Evolutionary conservation across 2,113 vertebrate genomes (phyloP).

Genomic region (Entomyzon cyanotis): DNA sequence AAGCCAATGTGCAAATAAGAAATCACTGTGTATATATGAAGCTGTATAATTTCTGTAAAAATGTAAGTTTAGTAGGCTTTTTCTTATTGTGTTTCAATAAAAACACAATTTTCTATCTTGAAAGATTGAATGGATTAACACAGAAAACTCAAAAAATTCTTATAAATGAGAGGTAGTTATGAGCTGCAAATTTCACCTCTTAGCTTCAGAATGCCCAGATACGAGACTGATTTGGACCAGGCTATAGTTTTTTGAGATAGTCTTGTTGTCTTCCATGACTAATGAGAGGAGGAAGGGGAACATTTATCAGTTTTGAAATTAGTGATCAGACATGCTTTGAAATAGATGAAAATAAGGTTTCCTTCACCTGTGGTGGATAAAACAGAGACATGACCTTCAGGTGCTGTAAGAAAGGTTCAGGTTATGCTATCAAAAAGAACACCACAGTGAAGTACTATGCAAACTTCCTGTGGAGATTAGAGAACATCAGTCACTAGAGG

Average conservation of each 20-base stretch:
- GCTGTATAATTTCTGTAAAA: not conserved
- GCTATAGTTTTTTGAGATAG: not conserved
- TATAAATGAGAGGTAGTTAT: not conserved
- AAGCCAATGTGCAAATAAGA: not conserved
- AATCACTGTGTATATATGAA: not conserved
- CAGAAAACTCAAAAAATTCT: not conserved
- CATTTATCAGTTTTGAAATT: not conserved
- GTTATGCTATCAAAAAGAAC: not conserved
- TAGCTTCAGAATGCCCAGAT: not conserved
- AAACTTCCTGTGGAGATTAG: not conserved
- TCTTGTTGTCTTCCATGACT: not conserved
- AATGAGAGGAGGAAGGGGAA: not conserved
- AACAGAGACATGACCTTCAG: not conserved
- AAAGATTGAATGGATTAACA: not conserved
- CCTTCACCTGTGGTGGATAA: not conserved
- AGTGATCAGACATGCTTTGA: not conserved
- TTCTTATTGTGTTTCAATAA: not conserved
- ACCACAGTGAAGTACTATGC: not conserved
- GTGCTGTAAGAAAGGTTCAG: not conserved
- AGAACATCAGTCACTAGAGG: not conserved
- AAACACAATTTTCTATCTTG: not conserved
- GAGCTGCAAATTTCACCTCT: not conserved
- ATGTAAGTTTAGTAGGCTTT: not conserved
- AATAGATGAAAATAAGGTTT: not conserved
- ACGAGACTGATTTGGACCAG: not conserved